Base-by-base conservation (phyloP, 2,797 vertebrate species). In the Lepus townsendii region DNA sequence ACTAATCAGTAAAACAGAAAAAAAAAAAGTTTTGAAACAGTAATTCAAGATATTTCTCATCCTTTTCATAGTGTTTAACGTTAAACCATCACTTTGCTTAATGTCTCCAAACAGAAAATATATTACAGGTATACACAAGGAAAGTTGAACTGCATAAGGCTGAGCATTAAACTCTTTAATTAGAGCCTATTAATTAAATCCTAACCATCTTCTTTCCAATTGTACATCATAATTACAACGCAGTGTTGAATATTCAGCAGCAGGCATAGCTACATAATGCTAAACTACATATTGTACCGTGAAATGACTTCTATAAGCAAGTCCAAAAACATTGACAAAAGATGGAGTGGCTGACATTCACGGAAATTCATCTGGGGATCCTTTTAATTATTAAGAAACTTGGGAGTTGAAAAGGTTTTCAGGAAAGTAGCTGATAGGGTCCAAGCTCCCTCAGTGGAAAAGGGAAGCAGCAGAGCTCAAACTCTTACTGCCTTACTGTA, bases 331-430 rank as follows among this genome's bases (percentile, higher is more conserved):
- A 88, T 0, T 72, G 22, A 91, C 86, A 92, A 97, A 96, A 89
- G 75, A 91, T 19, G 30, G 42, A 88, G 38, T 50, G 88, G 83
- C 22, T 72, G 57, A 80, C 72, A 94, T 86, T 68, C n/a, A 54
- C 38, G 38, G 26, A 73, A 12, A 50, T 71, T 91, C 83, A 95
- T n/a, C 54, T 93, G 30, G 75, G 62, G 83, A 91, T 30, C 22
- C 14, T 63, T 95, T 83, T 93, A 93, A 88, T 91, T 69, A 89
- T 32, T 83, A 88, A n/a, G 73, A 80, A 73, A 78, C 7, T 32
- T 42, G 87, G 65, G 32, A 52, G 69, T 57, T 90, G 47, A 86
- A 97, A 86, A 85, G 75, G 32, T 24, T 77, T 90, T 78, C 69
- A 76, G 52, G 38, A 54, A 95, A 65, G 57, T 71, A 88, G 11